Evolutionary conservation across 2,797 vertebrate species (phyloP).

Genomic region (Steatocranus sp.): DNA sequence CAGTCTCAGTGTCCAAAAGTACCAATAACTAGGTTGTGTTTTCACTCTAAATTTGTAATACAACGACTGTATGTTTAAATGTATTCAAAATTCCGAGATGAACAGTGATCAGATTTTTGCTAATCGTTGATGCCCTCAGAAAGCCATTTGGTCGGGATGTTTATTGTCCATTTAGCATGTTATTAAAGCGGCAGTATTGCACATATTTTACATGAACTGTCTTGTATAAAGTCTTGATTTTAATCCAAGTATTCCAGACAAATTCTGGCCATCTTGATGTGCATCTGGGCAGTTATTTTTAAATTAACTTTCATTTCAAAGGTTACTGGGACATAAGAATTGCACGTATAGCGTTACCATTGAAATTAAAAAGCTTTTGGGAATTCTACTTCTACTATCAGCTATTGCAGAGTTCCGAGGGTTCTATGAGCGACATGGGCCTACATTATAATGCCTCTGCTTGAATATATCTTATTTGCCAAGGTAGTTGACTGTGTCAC

Average conservation of each 20-base stretch:
- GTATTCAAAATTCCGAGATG: not conserved
- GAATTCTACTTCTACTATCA: accelerated
- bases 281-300: not conserved
- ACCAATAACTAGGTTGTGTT: not conserved
- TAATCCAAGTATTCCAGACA: not conserved
- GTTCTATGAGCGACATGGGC: not conserved
- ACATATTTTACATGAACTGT: not conserved
- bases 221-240: not conserved
- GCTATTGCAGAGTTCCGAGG: not conserved
- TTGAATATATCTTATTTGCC: not conserved
- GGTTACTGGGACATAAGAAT: not conserved
- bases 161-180: not conserved
- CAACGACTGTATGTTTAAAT: not conserved
- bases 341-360: no score
- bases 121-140: not conserved
- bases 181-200: not conserved
- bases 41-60: not conserved
- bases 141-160: accelerated
- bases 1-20: not conserved
- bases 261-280: no score
- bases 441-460: not conserved
- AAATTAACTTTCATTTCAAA: not conserved
- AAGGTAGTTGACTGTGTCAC: not conserved
- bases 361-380: not conserved
- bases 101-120: not conserved